phyloP scores from a whole-genome alignment of 2,797 vertebrate species.

The Cryptoblepharus egeriae region DNA sequence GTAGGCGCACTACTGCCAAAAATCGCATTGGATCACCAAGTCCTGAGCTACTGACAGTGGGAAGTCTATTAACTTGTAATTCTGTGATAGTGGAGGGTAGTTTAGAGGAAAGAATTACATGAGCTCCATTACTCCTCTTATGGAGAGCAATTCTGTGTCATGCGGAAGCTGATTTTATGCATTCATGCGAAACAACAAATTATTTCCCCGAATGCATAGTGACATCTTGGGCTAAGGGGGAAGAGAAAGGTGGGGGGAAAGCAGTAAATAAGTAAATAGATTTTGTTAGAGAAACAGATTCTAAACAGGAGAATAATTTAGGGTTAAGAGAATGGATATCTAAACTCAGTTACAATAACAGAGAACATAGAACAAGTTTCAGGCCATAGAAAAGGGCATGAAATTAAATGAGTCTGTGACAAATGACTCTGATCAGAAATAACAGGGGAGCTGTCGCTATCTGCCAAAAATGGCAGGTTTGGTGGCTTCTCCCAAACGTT shows the following conservation, averaged over 20 bases:
- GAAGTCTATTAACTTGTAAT: slow-evolving; percentile 29
- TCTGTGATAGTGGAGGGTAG: not conserved
- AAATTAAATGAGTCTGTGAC: not conserved
- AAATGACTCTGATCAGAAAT: not conserved
- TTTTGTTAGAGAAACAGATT: not conserved
- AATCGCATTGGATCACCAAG: slow-evolving; percentile 27
- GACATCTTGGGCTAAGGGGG: not conserved
- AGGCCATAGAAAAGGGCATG: accelerated
- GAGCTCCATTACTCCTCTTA: not conserved
- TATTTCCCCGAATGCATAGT: slow-evolving; percentile 13
- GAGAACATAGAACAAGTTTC: not conserved
- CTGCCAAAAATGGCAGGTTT: slow-evolving; percentile 38
- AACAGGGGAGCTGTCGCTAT: slow-evolving; percentile 4
- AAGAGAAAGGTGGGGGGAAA: not conserved
- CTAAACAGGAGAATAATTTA: not conserved
- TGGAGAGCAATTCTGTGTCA: slow-evolving; percentile 22
- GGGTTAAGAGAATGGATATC: slow-evolving; percentile 19
- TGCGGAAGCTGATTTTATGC: slow-evolving; percentile 4
- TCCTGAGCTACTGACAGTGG: slow-evolving; percentile 8
- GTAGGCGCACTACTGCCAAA: not conserved
- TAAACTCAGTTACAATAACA: not conserved
- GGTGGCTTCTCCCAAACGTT: slow-evolving; percentile 26
- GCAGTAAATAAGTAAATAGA: not conserved
- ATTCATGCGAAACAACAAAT: slow-evolving; percentile 35
- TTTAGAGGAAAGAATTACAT: slow-evolving; percentile 40